Evolutionary conservation across 2,888 invertebrate genomes (phyloP).

Genomic region (Calameuta pallipes): DNA sequence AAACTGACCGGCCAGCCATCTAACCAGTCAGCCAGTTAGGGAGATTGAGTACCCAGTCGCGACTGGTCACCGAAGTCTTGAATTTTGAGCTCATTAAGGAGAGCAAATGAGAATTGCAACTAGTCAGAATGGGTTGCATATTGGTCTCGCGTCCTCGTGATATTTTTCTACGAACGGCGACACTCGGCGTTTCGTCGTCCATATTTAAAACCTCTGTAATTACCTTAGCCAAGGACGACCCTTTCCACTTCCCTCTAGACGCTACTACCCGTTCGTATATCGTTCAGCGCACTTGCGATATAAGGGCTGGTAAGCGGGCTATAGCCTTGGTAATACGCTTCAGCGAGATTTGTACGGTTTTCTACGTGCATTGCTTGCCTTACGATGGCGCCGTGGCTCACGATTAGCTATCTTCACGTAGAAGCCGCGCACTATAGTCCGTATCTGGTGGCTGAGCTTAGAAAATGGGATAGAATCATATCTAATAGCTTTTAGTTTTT

Average conservation of each 20-base stretch:
- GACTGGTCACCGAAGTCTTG: background rate
- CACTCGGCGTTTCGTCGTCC: conserved; percentile 17
- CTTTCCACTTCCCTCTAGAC: background rate
- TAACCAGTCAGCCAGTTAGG: background rate
- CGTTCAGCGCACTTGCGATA: conserved; percentile 4
- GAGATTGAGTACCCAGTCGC: background rate
- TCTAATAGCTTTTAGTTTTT: background rate
- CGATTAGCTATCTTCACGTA: background rate
- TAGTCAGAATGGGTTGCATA: conserved; percentile 13
- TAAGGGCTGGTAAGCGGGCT: conserved; percentile 3
- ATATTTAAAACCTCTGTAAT: conserved; percentile 26
- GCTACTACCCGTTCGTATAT: background rate
- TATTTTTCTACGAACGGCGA: conserved; percentile 19
- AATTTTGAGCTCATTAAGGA: background rate
- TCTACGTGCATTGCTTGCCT: conserved; percentile 13
- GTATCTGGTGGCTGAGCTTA: background rate
- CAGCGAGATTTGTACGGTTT: conserved; percentile 18
- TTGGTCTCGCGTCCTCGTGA: conserved; percentile 21
- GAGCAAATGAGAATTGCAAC: background rate
- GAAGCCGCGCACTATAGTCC: background rate
- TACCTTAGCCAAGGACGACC: conserved; percentile 5
- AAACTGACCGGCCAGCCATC: background rate
- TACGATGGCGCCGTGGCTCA: background rate
- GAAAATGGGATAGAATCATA: background rate
- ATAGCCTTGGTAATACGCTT: background rate